Evolutionary conservation across 2,888 invertebrate species (phyloP), one percentile per base, ranked within the genome.

Genomic region (Trichopria drosophilae): DNA sequence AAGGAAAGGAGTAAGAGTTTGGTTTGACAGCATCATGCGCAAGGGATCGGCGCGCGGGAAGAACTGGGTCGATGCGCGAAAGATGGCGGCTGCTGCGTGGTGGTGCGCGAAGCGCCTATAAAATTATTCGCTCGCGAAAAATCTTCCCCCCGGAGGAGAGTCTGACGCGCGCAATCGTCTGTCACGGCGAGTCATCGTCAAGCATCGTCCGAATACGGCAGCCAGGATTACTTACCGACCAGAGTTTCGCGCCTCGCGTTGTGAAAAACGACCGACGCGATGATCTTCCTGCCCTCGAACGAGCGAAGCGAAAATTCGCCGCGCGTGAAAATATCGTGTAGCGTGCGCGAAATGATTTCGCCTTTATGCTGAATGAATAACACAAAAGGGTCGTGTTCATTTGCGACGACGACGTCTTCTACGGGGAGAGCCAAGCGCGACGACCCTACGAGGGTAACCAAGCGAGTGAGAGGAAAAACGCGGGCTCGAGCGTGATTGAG

Each of bases 21-120:
- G 20, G 26, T 26, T 26, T 26, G 26, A 7, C 9, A 26, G 26
- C 26, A 26, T 26, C 3, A 19, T 4, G 15, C 15, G 2, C 18
- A 22, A 19, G 19, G 13, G 20, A 20, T 20, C 19, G 36, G 58
- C 60, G 59, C 57, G 57, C 24, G 44, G 48, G 51, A 59, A 65
- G 65, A 67, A 70, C 67, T 68, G 68, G 72, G 72, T 73, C 72
- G 73, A 72, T 72, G 66, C 61, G 64, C 61, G 66, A 64, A 72
- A 73, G 68, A 73, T 73, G 73, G 73, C 72, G 70, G 61, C 60
- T 48, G 60, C 51, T 63, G 62, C 43, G 58, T 62, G 41, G 61
- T 58, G 45, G 42, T 37, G 46, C 41, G 53, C 51, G 44, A 31
- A 35, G 18, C n/a, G 41, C 13, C 7, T 28, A 12, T 44, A n/a